Evolutionary conservation across 2,797 vertebrate genomes (phyloP).

Genomic region (Myiotriccus ornatus): DNA sequence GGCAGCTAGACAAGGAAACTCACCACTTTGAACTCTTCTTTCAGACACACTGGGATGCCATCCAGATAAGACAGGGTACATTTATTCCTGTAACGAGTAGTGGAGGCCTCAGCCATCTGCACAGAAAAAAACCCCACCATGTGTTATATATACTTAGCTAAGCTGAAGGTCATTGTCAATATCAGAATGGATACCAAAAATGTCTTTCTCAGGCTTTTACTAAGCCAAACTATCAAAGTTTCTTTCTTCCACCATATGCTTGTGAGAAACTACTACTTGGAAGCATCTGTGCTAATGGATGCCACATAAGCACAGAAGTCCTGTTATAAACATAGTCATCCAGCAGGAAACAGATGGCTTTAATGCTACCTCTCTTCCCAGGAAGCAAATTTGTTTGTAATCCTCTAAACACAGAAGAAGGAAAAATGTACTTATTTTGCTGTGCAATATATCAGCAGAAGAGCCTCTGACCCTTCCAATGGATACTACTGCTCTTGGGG

Average conservation of each 20-base stretch:
- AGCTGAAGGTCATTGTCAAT: neutral
- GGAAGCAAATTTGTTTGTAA: neutral
- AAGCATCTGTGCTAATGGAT: neutral
- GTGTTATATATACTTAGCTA: neutral
- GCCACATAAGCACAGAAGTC: neutral
- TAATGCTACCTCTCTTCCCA: neutral
- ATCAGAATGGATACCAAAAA: neutral
- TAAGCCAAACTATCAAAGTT: neutral
- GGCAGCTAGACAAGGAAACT: neutral
- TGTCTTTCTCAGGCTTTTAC: neutral
- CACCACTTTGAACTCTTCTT: constrained; percentile 74
- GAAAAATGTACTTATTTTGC: neutral
- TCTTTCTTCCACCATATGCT: constrained; percentile 10
- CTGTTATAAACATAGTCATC: neutral
- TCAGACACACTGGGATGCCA: constrained; percentile 72
- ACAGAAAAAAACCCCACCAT: neutral
- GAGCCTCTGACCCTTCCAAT: neutral
- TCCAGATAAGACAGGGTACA: constrained; percentile 66
- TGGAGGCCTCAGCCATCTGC: constrained; percentile 73
- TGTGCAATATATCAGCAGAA: neutral
- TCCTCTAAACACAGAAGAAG: neutral
- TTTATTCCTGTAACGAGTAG: constrained; percentile 60
- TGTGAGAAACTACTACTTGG: neutral
- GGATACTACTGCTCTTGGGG: neutral
- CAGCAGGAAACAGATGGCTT: constrained; percentile 5